A percentile compares a stretch with the other conserved stretches of the same genome.
Conservation (phyloP, 2,888 invertebrate genomes). For the Peribatodes rhomboidaria region DNA sequence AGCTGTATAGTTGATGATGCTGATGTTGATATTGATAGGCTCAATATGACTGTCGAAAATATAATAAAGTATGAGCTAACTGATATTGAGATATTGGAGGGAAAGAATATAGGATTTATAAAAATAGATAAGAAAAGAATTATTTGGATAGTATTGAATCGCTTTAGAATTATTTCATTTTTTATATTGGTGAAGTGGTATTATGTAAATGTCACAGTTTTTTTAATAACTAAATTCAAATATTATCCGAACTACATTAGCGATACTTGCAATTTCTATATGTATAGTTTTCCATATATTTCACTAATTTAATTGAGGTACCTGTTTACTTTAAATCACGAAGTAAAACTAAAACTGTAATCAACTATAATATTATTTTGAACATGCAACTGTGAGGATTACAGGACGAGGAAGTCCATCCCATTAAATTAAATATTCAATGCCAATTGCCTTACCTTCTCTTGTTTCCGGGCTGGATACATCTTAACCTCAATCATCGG, state of each 20-base stretch:
- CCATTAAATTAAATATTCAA: conserved; percentile 2
- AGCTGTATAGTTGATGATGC: conserved; percentile 64
- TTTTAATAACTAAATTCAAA: too few species aligned
- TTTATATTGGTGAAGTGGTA: too few species aligned
- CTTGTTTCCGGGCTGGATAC: conserved; percentile 8
- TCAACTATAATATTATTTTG: not conserved
- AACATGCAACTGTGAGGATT: not conserved
- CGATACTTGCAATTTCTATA: too few species aligned
- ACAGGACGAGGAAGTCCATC: conserved; percentile 6
- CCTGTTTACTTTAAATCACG: too few species aligned
- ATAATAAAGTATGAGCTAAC: conserved; percentile 14
- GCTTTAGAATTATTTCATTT: too few species aligned
- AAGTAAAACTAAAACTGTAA: too few species aligned
- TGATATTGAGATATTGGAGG: not conserved
- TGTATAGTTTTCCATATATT: too few species aligned
- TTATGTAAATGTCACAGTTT: too few species aligned
- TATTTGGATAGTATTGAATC: too few species aligned
- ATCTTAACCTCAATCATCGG: conserved; percentile 17
- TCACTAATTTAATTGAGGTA: too few species aligned
- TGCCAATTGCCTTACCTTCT: conserved; percentile 1
- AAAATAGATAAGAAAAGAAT: too few species aligned
- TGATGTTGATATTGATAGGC: conserved; percentile 50
- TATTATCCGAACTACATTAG: too few species aligned
- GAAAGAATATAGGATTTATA: conserved; percentile 3
- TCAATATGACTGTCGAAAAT: conserved; percentile 36